Percentiles rank a stretch among this genome's conserved stretches.
Conservation (phyloP, 2,888 invertebrate genomes). For the Agriopis marginaria region DNA sequence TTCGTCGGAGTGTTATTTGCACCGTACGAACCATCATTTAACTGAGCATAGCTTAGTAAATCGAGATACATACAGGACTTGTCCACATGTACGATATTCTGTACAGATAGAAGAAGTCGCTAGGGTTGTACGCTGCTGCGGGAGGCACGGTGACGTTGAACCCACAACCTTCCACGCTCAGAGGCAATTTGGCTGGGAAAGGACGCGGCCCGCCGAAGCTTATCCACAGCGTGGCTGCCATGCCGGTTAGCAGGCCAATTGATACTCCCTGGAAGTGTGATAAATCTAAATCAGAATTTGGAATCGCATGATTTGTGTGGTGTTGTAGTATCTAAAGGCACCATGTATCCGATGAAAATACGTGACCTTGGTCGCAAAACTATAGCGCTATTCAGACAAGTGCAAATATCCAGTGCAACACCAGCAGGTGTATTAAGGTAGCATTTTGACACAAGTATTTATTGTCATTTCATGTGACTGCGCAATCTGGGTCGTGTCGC, state of each 20-base stretch:
- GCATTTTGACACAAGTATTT: too few relatives aligned
- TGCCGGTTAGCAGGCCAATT: conserved; percentile 87
- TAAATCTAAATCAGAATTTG: neutral
- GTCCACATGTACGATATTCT: conserved; percentile 92
- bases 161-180: conserved; percentile 87
- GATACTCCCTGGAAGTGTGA: conserved; percentile 88
- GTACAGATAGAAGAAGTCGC: conserved; percentile 88
- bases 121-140: conserved; percentile 44
- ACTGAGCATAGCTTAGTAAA: too few relatives aligned
- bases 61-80: conserved; percentile 73
- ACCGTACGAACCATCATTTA: too few relatives aligned
- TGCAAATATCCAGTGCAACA: too few relatives aligned
- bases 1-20: too few relatives aligned
- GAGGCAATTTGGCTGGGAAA: conserved; percentile 81
- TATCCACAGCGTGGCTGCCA: conserved; percentile 92
- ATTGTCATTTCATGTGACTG: too few relatives aligned
- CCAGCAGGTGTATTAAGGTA: too few relatives aligned
- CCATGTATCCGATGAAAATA: too few relatives aligned
- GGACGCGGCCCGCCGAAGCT: conserved; percentile 94
- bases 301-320: neutral
- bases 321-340: neutral
- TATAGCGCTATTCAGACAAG: too few relatives aligned
- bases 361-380: too few relatives aligned
- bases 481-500: too few relatives aligned
- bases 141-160: conserved; percentile 62